phyloP scores from a whole-genome alignment of 2,113 vertebrate genomes.

The Heterotilapia buettikoferi region DNA sequence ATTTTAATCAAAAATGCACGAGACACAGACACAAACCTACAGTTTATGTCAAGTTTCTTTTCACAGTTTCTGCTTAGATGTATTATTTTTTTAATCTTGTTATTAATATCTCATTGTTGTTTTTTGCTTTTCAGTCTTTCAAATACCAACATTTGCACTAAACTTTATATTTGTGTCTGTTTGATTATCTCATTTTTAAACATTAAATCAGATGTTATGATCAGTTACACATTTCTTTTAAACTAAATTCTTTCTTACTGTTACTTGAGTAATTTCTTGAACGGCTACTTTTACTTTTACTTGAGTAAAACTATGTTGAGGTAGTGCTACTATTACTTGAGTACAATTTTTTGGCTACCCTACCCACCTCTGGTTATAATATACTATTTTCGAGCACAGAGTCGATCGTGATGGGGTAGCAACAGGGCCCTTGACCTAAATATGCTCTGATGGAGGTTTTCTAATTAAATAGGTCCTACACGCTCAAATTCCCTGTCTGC shows the following conservation, averaged over 20 bases:
- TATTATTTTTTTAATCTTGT: no score
- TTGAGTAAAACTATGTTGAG: background rate
- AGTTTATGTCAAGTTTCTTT: background rate
- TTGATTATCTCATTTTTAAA: background rate
- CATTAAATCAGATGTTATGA: background rate
- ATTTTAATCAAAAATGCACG: background rate
- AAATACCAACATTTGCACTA: background rate
- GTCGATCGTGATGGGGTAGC: background rate
- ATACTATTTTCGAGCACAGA: background rate
- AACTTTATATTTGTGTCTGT: background rate
- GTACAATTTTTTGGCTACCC: background rate
- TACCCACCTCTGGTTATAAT: background rate
- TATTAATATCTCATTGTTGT: background rate
- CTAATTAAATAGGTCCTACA: conserved; percentile 45
- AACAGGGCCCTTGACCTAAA: conserved; percentile 48
- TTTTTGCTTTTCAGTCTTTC: background rate
- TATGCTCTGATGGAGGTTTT: conserved; percentile 32
- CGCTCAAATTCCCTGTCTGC: conserved; percentile 30
- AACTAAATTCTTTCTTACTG: background rate
- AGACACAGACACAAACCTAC: background rate
- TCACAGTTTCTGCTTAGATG: no score
- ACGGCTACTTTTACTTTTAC: background rate
- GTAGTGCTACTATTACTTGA: background rate
- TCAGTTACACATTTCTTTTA: background rate
- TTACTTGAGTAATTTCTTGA: background rate